These are phyloP conservation scores for Candidula unifasciata DNA, from an alignment of 2,888 invertebrate species.

Conservation along the genomic window DNA sequence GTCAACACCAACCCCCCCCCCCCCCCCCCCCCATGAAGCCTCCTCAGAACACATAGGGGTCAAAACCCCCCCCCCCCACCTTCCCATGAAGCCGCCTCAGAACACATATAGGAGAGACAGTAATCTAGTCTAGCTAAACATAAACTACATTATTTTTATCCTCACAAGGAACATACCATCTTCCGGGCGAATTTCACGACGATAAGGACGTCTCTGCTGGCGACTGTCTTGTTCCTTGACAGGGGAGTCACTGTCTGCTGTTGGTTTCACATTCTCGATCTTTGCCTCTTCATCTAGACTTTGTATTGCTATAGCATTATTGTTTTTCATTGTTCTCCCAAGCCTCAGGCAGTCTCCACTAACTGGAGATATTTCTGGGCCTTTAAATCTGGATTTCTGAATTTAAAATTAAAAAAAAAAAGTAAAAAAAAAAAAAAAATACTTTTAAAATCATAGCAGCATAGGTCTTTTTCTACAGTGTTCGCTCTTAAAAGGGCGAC, in stretches of 20 bases:
- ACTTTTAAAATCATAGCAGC: neutral
- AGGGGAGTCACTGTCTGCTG: slow-evolving; percentile 39
- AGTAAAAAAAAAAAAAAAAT: neutral
- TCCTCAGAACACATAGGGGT: too few species aligned
- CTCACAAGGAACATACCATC: slow-evolving; percentile 37
- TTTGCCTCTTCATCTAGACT: slow-evolving; percentile 48
- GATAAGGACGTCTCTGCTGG: slow-evolving; percentile 36
- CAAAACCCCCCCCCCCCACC: too few species aligned
- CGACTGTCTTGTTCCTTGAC: slow-evolving; percentile 32
- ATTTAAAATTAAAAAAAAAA: too few species aligned
- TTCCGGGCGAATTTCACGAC: slow-evolving; percentile 44
- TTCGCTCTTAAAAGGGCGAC: too few species aligned
- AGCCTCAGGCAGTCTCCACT: slow-evolving; percentile 51
- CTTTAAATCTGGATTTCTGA: slow-evolving; percentile 37
- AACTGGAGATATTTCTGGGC: slow-evolving; percentile 50
- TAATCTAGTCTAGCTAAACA: too few species aligned
- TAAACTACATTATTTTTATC: neutral
- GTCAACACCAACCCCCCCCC: neutral
- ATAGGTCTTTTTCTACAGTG: too few species aligned
- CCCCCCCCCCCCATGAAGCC: too few species aligned
- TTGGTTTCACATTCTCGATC: slow-evolving; percentile 51
- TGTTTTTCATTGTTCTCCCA: slow-evolving; percentile 47
- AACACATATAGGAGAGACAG: too few species aligned
- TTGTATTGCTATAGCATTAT: slow-evolving; percentile 50
- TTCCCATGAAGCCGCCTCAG: too few species aligned